Conservation (phyloP, 2,113 vertebrate species). For the Paradisaea rubra region DNA sequence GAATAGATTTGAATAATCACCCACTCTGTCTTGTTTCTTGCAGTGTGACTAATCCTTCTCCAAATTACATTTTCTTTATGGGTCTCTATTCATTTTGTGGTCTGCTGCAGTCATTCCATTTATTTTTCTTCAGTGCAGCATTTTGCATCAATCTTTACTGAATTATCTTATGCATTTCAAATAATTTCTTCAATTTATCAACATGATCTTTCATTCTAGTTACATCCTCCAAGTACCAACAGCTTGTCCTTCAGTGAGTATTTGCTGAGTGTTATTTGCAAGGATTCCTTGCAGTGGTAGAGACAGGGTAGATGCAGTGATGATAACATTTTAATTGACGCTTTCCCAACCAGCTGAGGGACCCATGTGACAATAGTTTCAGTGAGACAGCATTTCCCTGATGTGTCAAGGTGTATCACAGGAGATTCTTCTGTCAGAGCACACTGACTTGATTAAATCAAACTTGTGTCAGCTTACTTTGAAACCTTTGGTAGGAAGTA, state of each 20-base stretch:
- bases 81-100: not conserved
- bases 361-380: not conserved
- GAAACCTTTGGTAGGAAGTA: not conserved
- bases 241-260: not conserved
- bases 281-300: not conserved
- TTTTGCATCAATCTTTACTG: not conserved
- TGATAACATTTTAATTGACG: not conserved
- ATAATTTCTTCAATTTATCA: not conserved
- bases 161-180: not conserved
- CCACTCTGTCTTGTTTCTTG: not conserved
- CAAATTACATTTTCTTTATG: conserved; percentile 1
- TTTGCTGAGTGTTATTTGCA: not conserved
- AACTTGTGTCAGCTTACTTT: not conserved
- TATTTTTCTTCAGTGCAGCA: not conserved
- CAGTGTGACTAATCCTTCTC: not conserved
- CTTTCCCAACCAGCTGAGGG: not conserved
- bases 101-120: not conserved
- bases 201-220: not conserved
- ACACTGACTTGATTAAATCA: not conserved
- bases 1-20: not conserved
- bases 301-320: not conserved
- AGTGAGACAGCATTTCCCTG: not conserved
- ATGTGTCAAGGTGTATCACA: not conserved
- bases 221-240: not conserved
- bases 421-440: not conserved